Conservation (phyloP, 2,113 vertebrate genomes). For the Hemiscyllium ocellatum region DNA sequence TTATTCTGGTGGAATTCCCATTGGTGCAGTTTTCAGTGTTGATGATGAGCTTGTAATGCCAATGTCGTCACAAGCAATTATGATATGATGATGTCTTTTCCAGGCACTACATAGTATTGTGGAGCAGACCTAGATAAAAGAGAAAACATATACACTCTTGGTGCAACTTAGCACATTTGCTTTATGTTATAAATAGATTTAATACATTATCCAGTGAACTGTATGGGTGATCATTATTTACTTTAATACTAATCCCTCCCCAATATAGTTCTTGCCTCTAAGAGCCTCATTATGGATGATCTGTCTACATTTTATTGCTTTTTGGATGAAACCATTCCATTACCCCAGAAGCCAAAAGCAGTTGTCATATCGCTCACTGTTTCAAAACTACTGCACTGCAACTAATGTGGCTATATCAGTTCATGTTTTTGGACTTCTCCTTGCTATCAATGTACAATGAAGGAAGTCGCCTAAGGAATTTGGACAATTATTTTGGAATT, state of each 20-base stretch:
- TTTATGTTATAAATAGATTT: slow-evolving; percentile 28
- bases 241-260: slow-evolving; percentile 1
- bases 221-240: slow-evolving; percentile 18
- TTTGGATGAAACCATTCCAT: slow-evolving; percentile 12
- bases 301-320: not conserved
- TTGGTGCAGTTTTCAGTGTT: not conserved
- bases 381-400: not conserved
- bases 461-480: not conserved
- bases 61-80: slow-evolving; percentile 16
- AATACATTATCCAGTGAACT: slow-evolving; percentile 23
- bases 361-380: not conserved
- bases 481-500: not conserved
- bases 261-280: not conserved
- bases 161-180: not conserved
- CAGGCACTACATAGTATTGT: not conserved
- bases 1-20: slow-evolving; percentile 31
- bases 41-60: slow-evolving; percentile 11
- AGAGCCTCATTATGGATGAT: slow-evolving; percentile 7
- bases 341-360: slow-evolving; percentile 26
- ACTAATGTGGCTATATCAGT: not conserved
- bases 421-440: not conserved
- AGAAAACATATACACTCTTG: not conserved
- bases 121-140: not conserved
- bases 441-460: not conserved
- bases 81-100: slow-evolving; percentile 12